Conservation (phyloP, 2,888 invertebrate genomes). For the Ochropacha duplaris region DNA sequence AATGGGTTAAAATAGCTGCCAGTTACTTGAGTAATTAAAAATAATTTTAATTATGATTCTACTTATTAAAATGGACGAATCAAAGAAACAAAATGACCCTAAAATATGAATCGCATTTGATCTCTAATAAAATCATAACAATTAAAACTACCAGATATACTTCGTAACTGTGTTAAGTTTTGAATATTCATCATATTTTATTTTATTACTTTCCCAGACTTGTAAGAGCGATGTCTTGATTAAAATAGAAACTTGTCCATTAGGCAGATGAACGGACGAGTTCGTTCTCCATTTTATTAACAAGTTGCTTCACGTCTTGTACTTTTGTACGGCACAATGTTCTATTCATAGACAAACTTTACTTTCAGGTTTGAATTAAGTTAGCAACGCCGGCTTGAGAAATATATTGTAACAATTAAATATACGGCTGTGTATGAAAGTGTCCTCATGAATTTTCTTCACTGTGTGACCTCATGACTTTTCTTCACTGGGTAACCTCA, state of each 20-base stretch:
- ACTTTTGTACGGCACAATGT: constrained; percentile 8
- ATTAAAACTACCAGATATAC: background rate
- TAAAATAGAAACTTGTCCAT: constrained; percentile 45
- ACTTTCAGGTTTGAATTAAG: background rate
- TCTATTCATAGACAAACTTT: background rate
- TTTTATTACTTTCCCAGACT: constrained; percentile 8
- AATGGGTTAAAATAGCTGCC: background rate
- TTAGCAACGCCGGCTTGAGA: background rate
- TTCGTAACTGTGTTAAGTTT: background rate
- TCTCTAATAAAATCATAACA: background rate
- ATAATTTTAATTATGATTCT: no score
- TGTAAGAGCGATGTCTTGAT: constrained; percentile 25
- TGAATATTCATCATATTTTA: background rate
- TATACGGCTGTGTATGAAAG: background rate
- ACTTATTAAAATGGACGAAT: background rate
- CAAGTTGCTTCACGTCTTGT: constrained; percentile 29
- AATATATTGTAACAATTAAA: background rate
- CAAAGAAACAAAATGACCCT: background rate
- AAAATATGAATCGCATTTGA: no score
- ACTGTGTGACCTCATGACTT: no score
- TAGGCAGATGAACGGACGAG: constrained; percentile 34
- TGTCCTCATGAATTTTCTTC: no score
- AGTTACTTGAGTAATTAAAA: background rate
- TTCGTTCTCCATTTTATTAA: constrained; percentile 35
- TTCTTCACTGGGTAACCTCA: no score